Conservation (phyloP, 2,113 vertebrate genomes). For the Aptenodytes forsteri region DNA sequence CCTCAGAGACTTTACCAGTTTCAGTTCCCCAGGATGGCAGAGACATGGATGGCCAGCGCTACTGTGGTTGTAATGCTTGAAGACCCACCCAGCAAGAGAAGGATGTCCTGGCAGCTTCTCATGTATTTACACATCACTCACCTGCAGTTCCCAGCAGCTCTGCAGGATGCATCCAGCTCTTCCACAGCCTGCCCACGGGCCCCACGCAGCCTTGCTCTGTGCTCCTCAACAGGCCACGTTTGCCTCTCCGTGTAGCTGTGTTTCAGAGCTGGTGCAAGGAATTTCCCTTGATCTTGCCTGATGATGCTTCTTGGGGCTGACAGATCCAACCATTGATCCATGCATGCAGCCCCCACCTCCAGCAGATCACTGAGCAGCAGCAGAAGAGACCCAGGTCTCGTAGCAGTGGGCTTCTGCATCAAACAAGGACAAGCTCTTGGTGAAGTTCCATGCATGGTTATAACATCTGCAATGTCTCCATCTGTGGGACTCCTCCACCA, state of each 20-base stretch:
- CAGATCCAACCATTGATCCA: fast-evolving
- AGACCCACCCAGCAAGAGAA: no score
- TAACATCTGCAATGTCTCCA: background rate
- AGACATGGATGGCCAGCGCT: fast-evolving
- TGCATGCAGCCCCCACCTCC: fast-evolving
- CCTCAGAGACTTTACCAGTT: background rate
- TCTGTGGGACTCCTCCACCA: no score
- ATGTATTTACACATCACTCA: fast-evolving
- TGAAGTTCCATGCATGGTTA: fast-evolving
- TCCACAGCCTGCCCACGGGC: background rate
- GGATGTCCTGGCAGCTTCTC: background rate
- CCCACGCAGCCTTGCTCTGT: fast-evolving
- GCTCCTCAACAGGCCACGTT: fast-evolving
- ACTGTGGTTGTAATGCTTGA: fast-evolving
- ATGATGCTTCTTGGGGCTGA: background rate
- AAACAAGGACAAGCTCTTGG: background rate
- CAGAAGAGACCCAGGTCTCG: background rate
- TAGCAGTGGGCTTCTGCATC: background rate
- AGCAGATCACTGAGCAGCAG: background rate
- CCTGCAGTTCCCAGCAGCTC: background rate
- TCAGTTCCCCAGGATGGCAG: background rate
- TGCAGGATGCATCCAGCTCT: fast-evolving
- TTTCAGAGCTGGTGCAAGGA: background rate
- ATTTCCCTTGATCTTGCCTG: background rate
- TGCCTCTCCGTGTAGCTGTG: fast-evolving